Base-by-base conservation (phyloP, 1,140 invertebrate genomes). In the Papilio glaucus region DNA sequence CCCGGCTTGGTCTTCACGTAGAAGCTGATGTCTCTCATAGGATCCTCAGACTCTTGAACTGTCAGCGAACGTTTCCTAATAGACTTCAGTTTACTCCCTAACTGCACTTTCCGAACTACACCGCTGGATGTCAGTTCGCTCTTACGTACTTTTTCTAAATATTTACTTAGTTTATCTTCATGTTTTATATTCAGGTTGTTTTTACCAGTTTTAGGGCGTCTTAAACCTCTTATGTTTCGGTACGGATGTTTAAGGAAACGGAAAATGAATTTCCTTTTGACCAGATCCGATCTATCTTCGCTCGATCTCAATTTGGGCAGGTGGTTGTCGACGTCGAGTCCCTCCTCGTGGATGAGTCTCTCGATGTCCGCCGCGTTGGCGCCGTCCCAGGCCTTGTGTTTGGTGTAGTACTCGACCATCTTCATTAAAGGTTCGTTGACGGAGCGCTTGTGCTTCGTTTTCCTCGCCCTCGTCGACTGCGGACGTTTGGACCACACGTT, bases 341-440 rank as follows among this genome's bases (percentile, higher is more conserved):
- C 75, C 42, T 69, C 33, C 33, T 72, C 39, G 29, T 18, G 62
- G 21, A 49, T 33, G 18, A 60, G 49, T 37, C 33, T 74, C 71
- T 80, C 73, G 15, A 33, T 38, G 5, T 60, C 67, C 7, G 49
- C 15, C 13, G 61, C 57, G 49, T 89, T 86, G 0, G 80, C 77
- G 18, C 74, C 76, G 0, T 41, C 72, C 90, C 87, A 92, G 1
- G 81, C 68, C 78, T 89, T 89, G 53, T 90, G 83, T 77, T 92
- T 92, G 0, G 76, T 38, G 61, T 82, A 89, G 72, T 87, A 90
- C 67, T 86, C 82, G 2, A 84, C 72, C 3, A 92, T 33, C 69
- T 88, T 81, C 4, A 76, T 42, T 0, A 85, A 29, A 0, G 86
- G 86, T 41, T 84, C 62, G 12, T 80, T 72, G 15, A 73, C 62